Evolutionary conservation across 2,888 invertebrate genomes (phyloP).

Genomic region (Drosophila helvetica): DNA sequence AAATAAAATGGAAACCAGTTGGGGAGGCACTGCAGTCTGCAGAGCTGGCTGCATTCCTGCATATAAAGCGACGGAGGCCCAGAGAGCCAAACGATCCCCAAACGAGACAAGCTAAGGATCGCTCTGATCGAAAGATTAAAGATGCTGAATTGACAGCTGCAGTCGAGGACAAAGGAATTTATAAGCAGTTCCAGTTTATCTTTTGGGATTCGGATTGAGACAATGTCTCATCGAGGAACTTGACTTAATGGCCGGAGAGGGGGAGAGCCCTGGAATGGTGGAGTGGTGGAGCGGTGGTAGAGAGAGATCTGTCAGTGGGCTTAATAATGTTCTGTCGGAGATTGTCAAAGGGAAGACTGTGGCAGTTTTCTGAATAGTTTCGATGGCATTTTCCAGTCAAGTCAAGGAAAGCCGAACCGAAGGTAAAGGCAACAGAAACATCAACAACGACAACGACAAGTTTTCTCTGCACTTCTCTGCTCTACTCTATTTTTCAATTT

Average conservation of each 20-base stretch:
- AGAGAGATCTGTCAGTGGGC: constrained; percentile 30
- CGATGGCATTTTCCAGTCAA: constrained; percentile 22
- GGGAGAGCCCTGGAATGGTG: constrained; percentile 29
- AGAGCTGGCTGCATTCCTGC: constrained; percentile 47
- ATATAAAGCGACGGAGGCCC: constrained; percentile 22
- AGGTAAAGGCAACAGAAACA: constrained; percentile 10
- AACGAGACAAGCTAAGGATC: constrained; percentile 27
- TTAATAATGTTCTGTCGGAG: constrained; percentile 17
- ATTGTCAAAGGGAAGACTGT: constrained; percentile 36
- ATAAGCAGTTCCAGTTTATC: constrained; percentile 72
- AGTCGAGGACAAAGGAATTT: constrained; percentile 67
- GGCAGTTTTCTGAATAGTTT: constrained; percentile 29
- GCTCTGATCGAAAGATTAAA: constrained; percentile 41
- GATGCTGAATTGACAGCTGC: constrained; percentile 48
- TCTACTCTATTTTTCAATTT: constrained; percentile 59
- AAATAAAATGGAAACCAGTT: constrained; percentile 52
- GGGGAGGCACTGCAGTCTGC: constrained; percentile 26
- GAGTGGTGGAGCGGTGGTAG: constrained; percentile 10
- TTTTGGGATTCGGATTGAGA: constrained; percentile 57
- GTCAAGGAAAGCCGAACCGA: constrained; percentile 1
- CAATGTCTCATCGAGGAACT: constrained; percentile 46
- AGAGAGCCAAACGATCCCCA: constrained; percentile 27
- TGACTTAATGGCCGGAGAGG: constrained; percentile 60
- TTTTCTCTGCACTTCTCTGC: constrained; percentile 21
- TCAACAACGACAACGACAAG: constrained; percentile 8